Percentiles rank a stretch among this genome's conserved stretches.
Conservation (phyloP, 1,140 invertebrate genomes). For the Pseudoatta argentina region DNA sequence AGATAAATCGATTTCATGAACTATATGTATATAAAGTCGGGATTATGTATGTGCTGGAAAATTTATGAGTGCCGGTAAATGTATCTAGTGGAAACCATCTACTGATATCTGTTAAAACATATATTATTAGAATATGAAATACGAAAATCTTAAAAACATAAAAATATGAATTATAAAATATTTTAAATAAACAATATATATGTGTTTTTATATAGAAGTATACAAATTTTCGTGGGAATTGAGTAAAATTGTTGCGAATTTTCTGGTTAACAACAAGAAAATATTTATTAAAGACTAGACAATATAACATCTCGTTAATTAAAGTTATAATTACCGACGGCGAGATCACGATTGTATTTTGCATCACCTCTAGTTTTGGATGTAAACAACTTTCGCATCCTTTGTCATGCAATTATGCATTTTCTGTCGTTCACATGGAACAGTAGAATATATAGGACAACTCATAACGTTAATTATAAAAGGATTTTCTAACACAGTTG, state of each 20-base stretch:
- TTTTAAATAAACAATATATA: neutral
- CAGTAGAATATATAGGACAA: neutral
- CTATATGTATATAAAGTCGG: neutral
- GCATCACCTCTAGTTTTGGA: slow-evolving; percentile 6
- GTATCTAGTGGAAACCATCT: neutral
- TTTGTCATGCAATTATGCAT: slow-evolving; percentile 37
- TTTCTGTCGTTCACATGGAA: neutral
- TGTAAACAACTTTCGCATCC: slow-evolving; percentile 6
- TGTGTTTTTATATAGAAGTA: no score
- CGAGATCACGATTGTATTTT: neutral
- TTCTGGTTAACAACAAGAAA: neutral
- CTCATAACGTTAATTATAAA: slow-evolving; percentile 7
- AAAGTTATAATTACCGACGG: slow-evolving; percentile 3
- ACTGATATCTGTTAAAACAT: neutral
- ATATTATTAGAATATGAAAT: neutral
- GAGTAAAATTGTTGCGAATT: neutral
- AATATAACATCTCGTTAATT: slow-evolving; percentile 30
- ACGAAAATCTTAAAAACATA: neutral
- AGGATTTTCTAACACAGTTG: neutral
- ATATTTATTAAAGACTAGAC: neutral
- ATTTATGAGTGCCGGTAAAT: neutral
- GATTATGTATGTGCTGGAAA: neutral
- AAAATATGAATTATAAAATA: neutral
- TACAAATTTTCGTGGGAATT: neutral
- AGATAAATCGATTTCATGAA: slow-evolving; percentile 3